These are phyloP conservation scores for Pollenia angustigena DNA, from an alignment of 2,888 invertebrate species.

Conservation along the genomic window DNA sequence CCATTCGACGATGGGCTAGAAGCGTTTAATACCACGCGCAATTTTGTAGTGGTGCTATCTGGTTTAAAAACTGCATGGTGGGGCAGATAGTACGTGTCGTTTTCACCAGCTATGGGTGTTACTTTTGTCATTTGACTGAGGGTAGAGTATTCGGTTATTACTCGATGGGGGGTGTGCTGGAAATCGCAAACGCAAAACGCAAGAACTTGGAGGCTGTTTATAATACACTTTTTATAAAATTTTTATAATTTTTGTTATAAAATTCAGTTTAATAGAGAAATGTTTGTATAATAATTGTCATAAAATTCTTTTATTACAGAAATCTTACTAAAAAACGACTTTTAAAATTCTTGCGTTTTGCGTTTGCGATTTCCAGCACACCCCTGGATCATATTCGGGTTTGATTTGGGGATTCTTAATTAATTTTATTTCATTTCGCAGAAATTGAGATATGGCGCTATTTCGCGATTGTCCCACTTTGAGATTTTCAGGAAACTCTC, in stretches of 20 bases:
- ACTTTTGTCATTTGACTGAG: constrained; percentile 6
- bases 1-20: not conserved
- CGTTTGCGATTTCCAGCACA: too few species aligned
- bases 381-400: constrained; percentile 14
- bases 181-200: too few species aligned
- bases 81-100: not conserved
- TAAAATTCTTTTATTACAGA: too few species aligned
- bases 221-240: too few species aligned
- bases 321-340: too few species aligned
- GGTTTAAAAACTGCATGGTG: constrained; percentile 16
- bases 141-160: constrained; percentile 2
- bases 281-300: too few species aligned
- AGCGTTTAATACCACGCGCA: constrained; percentile 3
- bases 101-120: not conserved
- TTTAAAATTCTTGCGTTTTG: too few species aligned
- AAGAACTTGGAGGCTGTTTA: too few species aligned
- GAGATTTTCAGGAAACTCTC: not conserved
- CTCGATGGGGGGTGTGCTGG: too few species aligned
- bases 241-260: too few species aligned
- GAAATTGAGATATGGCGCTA: not conserved
- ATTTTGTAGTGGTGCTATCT: constrained; percentile 6
- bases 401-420: constrained; percentile 1
- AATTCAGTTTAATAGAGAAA: too few species aligned
- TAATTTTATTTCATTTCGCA: not conserved
- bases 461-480: not conserved